A percentile compares a stretch with the other conserved stretches of the same genome.
These are phyloP conservation scores for Elysia crispata DNA, from an alignment of 2,888 invertebrate genomes.

Conservation along the genomic window DNA sequence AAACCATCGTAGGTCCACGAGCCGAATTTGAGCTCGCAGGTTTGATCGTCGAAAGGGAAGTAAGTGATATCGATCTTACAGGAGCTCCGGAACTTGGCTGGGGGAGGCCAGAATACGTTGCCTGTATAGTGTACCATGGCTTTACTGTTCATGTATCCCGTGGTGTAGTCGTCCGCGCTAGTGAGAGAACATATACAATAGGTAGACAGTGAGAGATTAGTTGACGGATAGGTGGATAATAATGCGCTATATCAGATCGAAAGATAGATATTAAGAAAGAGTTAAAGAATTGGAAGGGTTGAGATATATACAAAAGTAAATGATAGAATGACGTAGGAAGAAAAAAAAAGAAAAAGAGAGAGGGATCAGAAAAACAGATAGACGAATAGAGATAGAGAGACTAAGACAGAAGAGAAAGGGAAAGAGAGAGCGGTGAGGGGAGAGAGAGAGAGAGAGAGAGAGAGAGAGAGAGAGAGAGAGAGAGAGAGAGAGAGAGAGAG, in stretches of 20 bases:
- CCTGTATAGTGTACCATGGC: constrained; percentile 80
- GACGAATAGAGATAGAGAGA: not conserved
- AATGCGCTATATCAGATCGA: no score
- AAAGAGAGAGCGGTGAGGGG: not conserved
- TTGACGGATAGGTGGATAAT: no score
- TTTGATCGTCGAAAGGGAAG: constrained; percentile 81
- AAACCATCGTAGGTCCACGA: constrained; percentile 80
- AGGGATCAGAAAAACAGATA: not conserved
- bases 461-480: constrained; percentile 14
- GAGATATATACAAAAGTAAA: no score
- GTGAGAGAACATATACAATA: no score
- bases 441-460: constrained; percentile 16
- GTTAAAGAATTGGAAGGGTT: no score
- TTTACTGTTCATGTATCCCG: constrained; percentile 81
- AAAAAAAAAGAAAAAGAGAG: not conserved
- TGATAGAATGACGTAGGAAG: no score
- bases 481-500: not conserved
- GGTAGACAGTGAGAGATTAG: no score
- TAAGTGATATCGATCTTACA: constrained; percentile 81
- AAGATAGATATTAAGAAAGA: no score
- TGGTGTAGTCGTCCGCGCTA: constrained; percentile 81
- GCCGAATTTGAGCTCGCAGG: constrained; percentile 80
- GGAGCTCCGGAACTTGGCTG: constrained; percentile 80
- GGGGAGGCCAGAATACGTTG: constrained; percentile 81
- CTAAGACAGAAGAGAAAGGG: not conserved